Evolutionary conservation across 2,113 vertebrate species (phyloP).

Genomic region (Aptenodytes patagonicus): DNA sequence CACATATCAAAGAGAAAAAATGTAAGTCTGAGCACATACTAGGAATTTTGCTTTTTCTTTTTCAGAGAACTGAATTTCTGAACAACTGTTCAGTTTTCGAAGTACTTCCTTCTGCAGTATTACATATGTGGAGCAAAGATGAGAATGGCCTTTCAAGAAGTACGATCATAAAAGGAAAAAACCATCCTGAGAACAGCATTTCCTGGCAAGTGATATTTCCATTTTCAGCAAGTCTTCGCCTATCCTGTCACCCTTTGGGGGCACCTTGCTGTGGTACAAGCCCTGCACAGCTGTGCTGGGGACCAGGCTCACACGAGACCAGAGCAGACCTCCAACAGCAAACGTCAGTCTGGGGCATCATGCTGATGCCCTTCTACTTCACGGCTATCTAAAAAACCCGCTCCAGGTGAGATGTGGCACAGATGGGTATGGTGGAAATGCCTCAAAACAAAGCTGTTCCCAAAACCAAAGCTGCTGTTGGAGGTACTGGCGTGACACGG

Average conservation of each 20-base stretch:
- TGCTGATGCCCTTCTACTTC: no score
- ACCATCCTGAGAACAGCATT: neutral
- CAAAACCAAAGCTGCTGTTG: neutral
- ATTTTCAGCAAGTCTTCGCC: neutral
- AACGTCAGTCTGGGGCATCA: neutral
- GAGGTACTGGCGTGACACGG: neutral
- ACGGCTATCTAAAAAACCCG: neutral
- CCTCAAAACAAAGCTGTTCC: neutral
- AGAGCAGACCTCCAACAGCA: neutral
- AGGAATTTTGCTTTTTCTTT: no score
- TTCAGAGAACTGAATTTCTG: neutral
- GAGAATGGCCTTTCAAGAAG: neutral
- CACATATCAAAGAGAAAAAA: no score
- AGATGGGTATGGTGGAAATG: no score
- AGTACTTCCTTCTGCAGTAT: neutral
- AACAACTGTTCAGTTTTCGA: neutral
- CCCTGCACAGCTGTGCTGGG: no score
- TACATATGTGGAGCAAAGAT: neutral
- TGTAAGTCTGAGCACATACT: accelerated
- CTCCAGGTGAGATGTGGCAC: no score
- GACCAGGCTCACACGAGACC: neutral
- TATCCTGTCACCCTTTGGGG: neutral
- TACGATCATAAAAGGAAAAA: neutral
- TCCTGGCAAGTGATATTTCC: neutral
- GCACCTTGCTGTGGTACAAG: neutral